Evolutionary conservation across 1,140 invertebrate species (phyloP).

Genomic region (Sogatella furcifera): DNA sequence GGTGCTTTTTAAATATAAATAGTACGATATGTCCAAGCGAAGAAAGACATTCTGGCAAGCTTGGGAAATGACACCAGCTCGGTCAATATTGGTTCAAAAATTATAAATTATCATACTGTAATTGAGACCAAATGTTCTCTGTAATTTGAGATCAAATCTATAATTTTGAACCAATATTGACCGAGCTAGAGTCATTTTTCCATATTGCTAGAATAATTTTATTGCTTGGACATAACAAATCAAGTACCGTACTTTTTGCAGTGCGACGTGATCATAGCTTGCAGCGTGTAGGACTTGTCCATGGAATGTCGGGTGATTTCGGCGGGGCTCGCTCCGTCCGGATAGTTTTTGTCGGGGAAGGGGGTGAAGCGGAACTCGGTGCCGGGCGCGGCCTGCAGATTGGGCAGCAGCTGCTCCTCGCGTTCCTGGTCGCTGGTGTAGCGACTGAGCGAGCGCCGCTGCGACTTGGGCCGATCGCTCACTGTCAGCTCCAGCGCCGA

Average conservation of each 20-base stretch:
- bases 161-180: no score
- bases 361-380: slow-evolving; percentile 68
- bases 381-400: slow-evolving; percentile 65
- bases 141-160: no score
- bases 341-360: slow-evolving; percentile 67
- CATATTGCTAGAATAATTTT: no score
- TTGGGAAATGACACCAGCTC: no score
- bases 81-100: no score
- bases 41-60: no score
- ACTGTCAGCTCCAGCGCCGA: slow-evolving; percentile 60
- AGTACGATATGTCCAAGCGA: no score
- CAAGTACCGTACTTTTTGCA: background rate
- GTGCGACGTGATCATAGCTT: slow-evolving; percentile 44
- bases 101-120: no score
- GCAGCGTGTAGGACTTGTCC: slow-evolving; percentile 70
- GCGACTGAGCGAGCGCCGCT: slow-evolving; percentile 29
- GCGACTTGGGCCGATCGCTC: slow-evolving; percentile 10
- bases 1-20: no score
- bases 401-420: slow-evolving; percentile 65
- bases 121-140: no score
- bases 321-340: slow-evolving; percentile 59
- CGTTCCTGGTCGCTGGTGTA: slow-evolving; percentile 41
- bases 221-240: no score
- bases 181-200: no score
- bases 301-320: slow-evolving; percentile 80